Base-by-base conservation (phyloP, 2,888 invertebrate species). In the Sinohyriopsis cumingii region DNA sequence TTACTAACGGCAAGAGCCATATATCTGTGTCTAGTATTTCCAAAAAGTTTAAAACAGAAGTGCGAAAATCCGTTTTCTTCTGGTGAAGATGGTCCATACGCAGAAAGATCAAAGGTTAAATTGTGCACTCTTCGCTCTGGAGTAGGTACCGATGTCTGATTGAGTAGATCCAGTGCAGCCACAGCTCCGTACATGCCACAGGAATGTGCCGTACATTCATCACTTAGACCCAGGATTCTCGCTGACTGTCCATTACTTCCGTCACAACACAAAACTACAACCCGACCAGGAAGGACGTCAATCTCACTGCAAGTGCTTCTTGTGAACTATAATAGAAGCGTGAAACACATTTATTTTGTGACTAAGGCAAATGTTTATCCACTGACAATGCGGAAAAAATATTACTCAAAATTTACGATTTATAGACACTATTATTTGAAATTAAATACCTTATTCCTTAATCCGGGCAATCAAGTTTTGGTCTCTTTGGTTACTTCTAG, bases 41-140 rank as follows among this genome's bases (percentile, higher is more conserved):
- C 88, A 76, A 87, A 88, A 72, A 88, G 76, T 70, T 88, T 88
- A 57, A 88, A 73, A 68, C 80, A 85, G 70, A 88, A 88, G 54
- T 83, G 84, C 5, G 82, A 78, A 28, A 67, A 65, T 3, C 78
- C 78, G 45, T 82, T 78, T 56, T 81, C 78, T 24, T 81, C 80
- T 45, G 75, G 75, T 0, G 74, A 68, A 24, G 59, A 56, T 20
- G 72, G 76, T 18, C 82, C 84, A 69, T 86, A 87, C 19, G 86
- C 87, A 15, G 84, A 76, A 45, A 88, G 82, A 76, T 88, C 87
- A 76, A 88, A 88, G 62, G 79, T 76, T 53, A 88, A 68, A 69
- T 85, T 83, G 70, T 86, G 87, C 20, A 87, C 79, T 24, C 81
- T 75, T 75, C 70, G 77, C 69, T 83, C 83, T 24, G 83, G 78